Evolutionary conservation across 2,113 vertebrate genomes (phyloP), one percentile per base, ranked within the genome.

Genomic region (Formicarius rufipectus): DNA sequence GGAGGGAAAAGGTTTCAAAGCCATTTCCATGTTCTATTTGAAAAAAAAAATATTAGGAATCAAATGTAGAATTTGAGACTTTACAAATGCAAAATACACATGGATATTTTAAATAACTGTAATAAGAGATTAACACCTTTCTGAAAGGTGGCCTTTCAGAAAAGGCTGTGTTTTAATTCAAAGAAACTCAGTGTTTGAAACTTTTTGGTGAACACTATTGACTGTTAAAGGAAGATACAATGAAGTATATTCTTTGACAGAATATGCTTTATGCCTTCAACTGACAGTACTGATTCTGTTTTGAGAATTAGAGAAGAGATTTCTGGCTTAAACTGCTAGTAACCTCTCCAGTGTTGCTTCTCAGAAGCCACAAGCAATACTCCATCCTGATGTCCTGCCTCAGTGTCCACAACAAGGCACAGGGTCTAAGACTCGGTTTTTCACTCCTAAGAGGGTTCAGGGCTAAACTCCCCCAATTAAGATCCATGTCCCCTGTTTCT

Each of bases 171-270:
- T 63, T 93, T 85, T 44, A 37, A 50, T 52, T 74, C 35, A 55
- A 74, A 45, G 10, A 28, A 52, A 27, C 40, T 47, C 27, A 21
- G 37, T 67, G 42, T 72, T 79, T 62, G 42, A 86, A 77, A 62
- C 68, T 18, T 15, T 47, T 22, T 50, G 79, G 25, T 0, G 2
- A 76, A 33, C 0, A 0, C 4, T 44, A 12, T 47, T 79, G 40
- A 16, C 74, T 80, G 25, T 72, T 79, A 64, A 83, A 84, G 30
- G 19, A 77, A 42, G 0, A 0, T 49, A 6, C 21, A 60, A 27
- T 79, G 22, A 56, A 64, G 5, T 49, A 25, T 73, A 47, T 83
- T 76, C n/a, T 73, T 76, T 80, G 59, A 40, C 30, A 74, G 53
- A 37, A 39, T 50, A 39, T 39, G 72, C 13, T 71, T 84, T 7